Evolutionary conservation across 2,797 vertebrate genomes (phyloP).

Genomic region (Poecilia wingei): DNA sequence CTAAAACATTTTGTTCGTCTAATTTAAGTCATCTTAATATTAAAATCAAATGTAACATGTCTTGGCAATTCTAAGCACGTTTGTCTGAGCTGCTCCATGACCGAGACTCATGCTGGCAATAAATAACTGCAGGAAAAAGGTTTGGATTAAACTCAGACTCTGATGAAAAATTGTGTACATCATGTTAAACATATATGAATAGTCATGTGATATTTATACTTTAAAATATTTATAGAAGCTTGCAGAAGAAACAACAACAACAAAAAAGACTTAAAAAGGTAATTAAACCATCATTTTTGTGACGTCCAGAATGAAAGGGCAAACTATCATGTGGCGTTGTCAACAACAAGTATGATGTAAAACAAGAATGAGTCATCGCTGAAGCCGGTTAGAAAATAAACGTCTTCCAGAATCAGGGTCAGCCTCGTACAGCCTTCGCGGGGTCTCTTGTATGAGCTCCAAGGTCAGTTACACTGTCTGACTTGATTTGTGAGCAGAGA

Average conservation of each 20-base stretch:
- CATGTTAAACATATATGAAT: background rate
- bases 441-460: constrained; percentile 36
- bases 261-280: background rate
- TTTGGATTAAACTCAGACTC: constrained; percentile 4
- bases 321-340: constrained; percentile 17
- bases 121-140: constrained; percentile 10
- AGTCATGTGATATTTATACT: background rate
- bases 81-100: background rate
- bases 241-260: constrained; percentile 4
- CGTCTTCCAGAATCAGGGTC: constrained; percentile 49
- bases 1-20: background rate
- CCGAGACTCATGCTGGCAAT: background rate
- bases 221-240: background rate
- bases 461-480: constrained; percentile 62
- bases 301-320: constrained; percentile 18
- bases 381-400: constrained; percentile 49
- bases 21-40: background rate
- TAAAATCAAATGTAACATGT: constrained; percentile 9
- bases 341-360: constrained; percentile 42
- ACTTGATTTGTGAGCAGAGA: constrained; percentile 68
- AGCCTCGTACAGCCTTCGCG: constrained; percentile 45
- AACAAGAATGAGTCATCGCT: constrained; percentile 60
- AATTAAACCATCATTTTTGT: constrained; percentile 1
- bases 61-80: constrained; percentile 2
- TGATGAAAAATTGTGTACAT: background rate